phyloP scores from a whole-genome alignment of 2,113 vertebrate species.

The Geococcyx californianus region DNA sequence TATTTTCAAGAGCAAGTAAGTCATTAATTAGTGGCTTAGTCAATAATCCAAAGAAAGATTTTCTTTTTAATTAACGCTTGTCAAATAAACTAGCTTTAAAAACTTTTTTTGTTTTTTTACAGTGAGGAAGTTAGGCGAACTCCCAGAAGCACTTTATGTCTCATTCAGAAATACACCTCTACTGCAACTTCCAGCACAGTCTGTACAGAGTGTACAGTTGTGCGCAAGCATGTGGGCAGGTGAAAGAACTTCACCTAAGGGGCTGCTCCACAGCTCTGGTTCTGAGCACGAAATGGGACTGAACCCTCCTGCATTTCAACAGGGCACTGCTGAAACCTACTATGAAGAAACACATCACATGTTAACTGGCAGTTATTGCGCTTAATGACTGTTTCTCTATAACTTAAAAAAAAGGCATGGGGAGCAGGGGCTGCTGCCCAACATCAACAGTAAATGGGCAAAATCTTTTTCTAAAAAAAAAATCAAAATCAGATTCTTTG shows the following conservation, averaged over 20 bases:
- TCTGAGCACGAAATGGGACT: rapidly evolving
- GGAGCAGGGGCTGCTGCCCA: not conserved
- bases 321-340: not conserved
- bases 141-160: not conserved
- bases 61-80: slow-evolving; percentile 51
- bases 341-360: rapidly evolving
- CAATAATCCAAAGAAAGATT: slow-evolving; percentile 40
- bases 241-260: not conserved
- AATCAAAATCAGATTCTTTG: not conserved
- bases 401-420: no score
- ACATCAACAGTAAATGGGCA: rapidly evolving
- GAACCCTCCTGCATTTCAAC: not conserved
- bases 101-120: not conserved
- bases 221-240: not conserved
- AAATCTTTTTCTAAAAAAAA: not conserved
- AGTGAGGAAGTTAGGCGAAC: not conserved
- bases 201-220: rapidly evolving
- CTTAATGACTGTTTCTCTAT: not conserved
- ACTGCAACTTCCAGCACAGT: rapidly evolving
- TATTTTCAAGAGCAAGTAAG: no score
- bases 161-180: no score
- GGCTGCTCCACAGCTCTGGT: not conserved
- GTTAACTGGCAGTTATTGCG: no score
- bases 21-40: no score
- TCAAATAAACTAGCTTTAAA: not conserved